Evolutionary conservation across 1,140 invertebrate species (phyloP), one percentile per base, ranked within the genome.

Genomic region (Pseudachorutes palmiensis): DNA sequence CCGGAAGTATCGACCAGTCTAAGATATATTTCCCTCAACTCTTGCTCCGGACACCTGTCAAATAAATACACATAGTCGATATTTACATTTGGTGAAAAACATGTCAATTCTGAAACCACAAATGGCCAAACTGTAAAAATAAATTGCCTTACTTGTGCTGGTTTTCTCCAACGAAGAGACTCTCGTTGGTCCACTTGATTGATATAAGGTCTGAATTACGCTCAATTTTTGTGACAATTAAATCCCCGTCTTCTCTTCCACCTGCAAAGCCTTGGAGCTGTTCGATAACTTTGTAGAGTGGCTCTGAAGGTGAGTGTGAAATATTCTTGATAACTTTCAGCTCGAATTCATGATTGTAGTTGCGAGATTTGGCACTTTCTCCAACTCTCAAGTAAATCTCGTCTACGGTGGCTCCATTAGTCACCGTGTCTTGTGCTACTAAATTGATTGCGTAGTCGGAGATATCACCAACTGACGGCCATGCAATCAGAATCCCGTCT

Each of bases 361-460:
- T 87, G 31, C 90, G 80, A 16, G 83, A 83, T 30, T 84, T 82
- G 74, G 87, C 87, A 76, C 89, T 86, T 68, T 93, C 89, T 73
- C 94, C 90, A 49, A 78, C 74, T 1, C 93, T 90, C 29, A 84
- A 82, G 63, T 93, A 85, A 75, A 90, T 87, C 0, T 92, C 79
- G 0, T 81, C 82, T 45, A 91, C 89, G 14, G 84, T 81, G 0
- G 85, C 86, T 2, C 81, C 83, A 5, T 82, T 80, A 16, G 88
- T 89, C 70, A 87, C 85, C 66, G 82, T 87, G 76, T 94, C 91
- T 1, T 83, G 83, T 16, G 91, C 91, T 73, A 87, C 83, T 1
- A 94, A 76, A 66, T 85, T 82, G 77, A 89, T 92, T 74, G 84
- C 82, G 86, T 89, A 92, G 65, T 85, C 85, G n/a, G 90, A 91